phyloP scores from a whole-genome alignment of 1,140 invertebrate species.

The Heliothis virescens region DNA sequence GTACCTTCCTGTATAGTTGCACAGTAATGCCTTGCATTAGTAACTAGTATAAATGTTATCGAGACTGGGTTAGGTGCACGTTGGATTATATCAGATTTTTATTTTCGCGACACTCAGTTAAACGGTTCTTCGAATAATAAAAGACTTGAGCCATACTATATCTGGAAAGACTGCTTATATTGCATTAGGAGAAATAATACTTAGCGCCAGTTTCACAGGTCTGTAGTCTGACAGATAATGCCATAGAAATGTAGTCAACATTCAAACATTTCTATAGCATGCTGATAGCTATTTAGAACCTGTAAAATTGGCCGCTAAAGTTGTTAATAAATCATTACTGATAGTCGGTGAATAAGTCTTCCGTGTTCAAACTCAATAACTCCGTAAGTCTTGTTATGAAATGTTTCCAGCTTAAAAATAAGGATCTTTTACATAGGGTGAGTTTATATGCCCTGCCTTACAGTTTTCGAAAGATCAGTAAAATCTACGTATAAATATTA shows the following conservation, averaged over 20 bases:
- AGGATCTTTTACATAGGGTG: too few species aligned
- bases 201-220: too few species aligned
- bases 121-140: background rate
- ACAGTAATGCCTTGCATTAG: background rate
- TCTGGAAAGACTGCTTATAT: slow-evolving; percentile 38
- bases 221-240: too few species aligned
- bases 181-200: slow-evolving; percentile 16
- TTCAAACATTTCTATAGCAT: too few species aligned
- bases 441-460: too few species aligned
- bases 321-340: background rate
- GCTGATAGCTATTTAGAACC: too few species aligned
- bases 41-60: background rate
- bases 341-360: background rate
- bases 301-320: too few species aligned
- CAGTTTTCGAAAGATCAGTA: too few species aligned
- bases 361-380: background rate
- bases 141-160: slow-evolving; percentile 23
- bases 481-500: too few species aligned
- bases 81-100: background rate
- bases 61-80: slow-evolving; percentile 4
- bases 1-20: background rate
- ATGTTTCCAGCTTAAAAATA: background rate
- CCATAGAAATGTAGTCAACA: too few species aligned
- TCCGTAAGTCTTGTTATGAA: background rate
- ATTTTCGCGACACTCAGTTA: background rate